Base-by-base conservation (phyloP, 2,797 vertebrate species). In the Cephalopachus bancanus region DNA sequence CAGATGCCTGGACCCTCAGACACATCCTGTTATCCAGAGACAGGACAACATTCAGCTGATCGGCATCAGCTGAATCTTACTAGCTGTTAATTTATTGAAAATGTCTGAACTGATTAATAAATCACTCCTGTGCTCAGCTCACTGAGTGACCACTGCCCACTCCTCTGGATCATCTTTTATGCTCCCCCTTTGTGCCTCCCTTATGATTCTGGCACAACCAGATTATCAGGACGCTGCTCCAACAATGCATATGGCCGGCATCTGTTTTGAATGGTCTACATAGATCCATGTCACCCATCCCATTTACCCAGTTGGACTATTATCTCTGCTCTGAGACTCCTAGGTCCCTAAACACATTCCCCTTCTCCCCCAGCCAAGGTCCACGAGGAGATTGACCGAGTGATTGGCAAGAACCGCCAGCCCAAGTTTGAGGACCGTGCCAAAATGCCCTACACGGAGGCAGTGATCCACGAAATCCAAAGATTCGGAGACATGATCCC, bases 391-490 rank as follows among this genome's bases (percentile, higher is more conserved):
- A 98, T 98, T 24, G 98, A 98, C 83, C 51, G 28, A 0, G 98
- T 98, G 65, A 97, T 98, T 95, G 98, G 98, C 87, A 98, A 95
- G 96, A 98, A 97, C 80, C 96, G 93, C 85, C 19, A 92, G 30
- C 97, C 98, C 67, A 96, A 89, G 80, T 98, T 97, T 51, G 92
- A 60, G n/a, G 98, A 98, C 95, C 92, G 97, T 30, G 64, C 1
- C 7, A 98, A 89, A 76, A 96, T 99, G 98, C 98, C 98, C 79
- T 98, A 98, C 91, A 98, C 97, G 0, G 98, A 95, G 1, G 98
- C 98, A 0, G 98, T 98, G 89, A 98, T 98, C 81, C 98, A 98
- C 0, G 98, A 98, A 96, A 98, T 97, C 49, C 98, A 98, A 15
- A 98, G 98, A 93, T 97, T 0, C 0, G 96, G 78, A 51, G 95